phyloP scores from a whole-genome alignment of 2,888 invertebrate genomes.

The Plebejus anna region DNA sequence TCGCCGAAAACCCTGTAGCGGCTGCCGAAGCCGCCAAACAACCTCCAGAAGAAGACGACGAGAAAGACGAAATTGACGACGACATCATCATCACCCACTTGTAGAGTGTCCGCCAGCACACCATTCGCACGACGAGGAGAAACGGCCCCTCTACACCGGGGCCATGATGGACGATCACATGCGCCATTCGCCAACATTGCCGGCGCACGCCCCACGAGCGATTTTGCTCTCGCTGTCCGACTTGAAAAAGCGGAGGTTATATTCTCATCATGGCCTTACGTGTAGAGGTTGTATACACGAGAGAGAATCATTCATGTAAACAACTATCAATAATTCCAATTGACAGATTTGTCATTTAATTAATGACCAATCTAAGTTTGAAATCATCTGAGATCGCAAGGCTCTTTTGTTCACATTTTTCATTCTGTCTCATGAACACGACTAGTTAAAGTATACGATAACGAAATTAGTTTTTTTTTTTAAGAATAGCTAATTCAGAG shows the following conservation, averaged over 20 bases:
- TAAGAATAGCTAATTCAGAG: not conserved
- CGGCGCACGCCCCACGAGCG: not conserved
- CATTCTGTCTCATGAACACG: not conserved
- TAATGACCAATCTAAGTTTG: not conserved
- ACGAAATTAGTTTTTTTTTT: not conserved
- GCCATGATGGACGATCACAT: not conserved
- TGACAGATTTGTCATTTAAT: not conserved
- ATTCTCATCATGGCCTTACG: not conserved
- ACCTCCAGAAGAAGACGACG: slow-evolving; percentile 89
- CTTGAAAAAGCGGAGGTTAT: not conserved
- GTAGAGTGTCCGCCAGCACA: slow-evolving; percentile 56
- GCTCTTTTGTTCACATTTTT: not conserved
- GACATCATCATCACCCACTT: slow-evolving; percentile 93
- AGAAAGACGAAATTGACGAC: slow-evolving; percentile 93
- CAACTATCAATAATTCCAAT: not conserved
- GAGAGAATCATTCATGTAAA: not conserved
- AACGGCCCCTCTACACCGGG: not conserved
- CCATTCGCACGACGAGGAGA: slow-evolving; percentile 27
- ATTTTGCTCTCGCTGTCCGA: not conserved
- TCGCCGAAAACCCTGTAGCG: slow-evolving; percentile 83
- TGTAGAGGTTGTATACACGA: not conserved
- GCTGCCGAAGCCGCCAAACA: slow-evolving; percentile 83
- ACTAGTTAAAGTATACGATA: not conserved
- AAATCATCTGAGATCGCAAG: not conserved
- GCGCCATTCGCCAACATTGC: not conserved